Percentiles rank a stretch among this genome's conserved stretches.
phyloP scores from a whole-genome alignment of 2,888 invertebrate species.

The Eumacrocentrus americanus region DNA sequence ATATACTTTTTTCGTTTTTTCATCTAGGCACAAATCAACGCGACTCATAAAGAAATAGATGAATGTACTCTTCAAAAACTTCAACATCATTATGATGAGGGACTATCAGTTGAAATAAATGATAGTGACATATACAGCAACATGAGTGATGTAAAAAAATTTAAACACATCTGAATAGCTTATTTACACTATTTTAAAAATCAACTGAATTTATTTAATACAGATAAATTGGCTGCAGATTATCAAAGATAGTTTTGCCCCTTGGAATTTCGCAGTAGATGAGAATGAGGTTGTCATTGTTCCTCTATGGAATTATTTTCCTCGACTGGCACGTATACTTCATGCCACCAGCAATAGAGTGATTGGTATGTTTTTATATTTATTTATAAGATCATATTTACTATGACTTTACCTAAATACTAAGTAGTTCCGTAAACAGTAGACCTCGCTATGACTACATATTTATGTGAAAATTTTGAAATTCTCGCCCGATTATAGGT shows the following conservation, averaged over 20 bases:
- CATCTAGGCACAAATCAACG: neutral
- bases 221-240: constrained; percentile 14
- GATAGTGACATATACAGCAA: neutral
- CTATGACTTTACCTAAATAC: too few relatives aligned
- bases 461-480: too few relatives aligned
- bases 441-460: too few relatives aligned
- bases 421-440: too few relatives aligned
- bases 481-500: too few relatives aligned
- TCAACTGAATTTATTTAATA: neutral
- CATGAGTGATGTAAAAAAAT: neutral
- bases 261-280: constrained; percentile 7
- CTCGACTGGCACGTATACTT: constrained; percentile 2
- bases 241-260: neutral
- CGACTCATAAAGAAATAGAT: neutral
- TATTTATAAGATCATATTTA: too few relatives aligned
- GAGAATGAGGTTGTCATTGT: neutral
- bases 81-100: neutral
- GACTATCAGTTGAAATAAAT: neutral
- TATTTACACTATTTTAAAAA: neutral
- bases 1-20: neutral
- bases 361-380: constrained; percentile 14
- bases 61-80: neutral
- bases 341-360: constrained; percentile 11
- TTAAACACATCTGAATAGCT: neutral
- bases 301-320: constrained; percentile 14